Conservation (phyloP, 2,888 invertebrate genomes). For the Polydrusus tereticollis region DNA sequence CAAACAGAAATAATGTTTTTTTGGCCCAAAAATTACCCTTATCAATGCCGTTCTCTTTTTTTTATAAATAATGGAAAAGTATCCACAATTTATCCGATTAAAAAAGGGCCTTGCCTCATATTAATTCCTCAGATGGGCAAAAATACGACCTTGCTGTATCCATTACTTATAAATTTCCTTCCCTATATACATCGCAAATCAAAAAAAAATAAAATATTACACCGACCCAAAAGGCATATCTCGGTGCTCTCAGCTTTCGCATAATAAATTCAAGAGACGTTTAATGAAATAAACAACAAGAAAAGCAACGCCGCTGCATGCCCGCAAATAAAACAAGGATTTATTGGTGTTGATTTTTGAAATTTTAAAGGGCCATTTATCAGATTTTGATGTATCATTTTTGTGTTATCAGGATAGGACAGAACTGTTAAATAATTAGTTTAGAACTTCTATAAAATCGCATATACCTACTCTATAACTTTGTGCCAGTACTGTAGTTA, state of each 20-base stretch:
- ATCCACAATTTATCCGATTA: too few species aligned
- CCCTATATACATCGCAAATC: slow-evolving; percentile 19
- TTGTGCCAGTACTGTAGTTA: too few species aligned
- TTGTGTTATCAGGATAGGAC: background rate
- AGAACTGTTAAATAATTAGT: background rate
- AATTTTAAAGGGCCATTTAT: slow-evolving; percentile 25
- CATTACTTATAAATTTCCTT: slow-evolving; percentile 27
- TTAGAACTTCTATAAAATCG: too few species aligned
- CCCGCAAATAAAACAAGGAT: slow-evolving; percentile 27
- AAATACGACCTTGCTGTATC: background rate
- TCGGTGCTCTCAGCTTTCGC: slow-evolving; percentile 41
- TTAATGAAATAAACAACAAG: slow-evolving; percentile 43
- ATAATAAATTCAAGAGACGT: slow-evolving; percentile 42
- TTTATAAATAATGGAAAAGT: too few species aligned
- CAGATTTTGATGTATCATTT: slow-evolving; percentile 23
- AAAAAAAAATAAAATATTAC: slow-evolving; percentile 28
- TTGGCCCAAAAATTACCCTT: too few species aligned
- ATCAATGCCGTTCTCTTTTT: too few species aligned
- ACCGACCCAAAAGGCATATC: slow-evolving; percentile 15
- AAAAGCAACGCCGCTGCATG: slow-evolving; percentile 16
- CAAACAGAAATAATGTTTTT: too few species aligned
- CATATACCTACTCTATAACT: too few species aligned
- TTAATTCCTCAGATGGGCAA: too few species aligned
- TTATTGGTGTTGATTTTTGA: slow-evolving; percentile 30
- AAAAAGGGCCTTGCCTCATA: too few species aligned